Conservation (phyloP, 1,140 invertebrate species). For the Mesaphorura yosii region DNA sequence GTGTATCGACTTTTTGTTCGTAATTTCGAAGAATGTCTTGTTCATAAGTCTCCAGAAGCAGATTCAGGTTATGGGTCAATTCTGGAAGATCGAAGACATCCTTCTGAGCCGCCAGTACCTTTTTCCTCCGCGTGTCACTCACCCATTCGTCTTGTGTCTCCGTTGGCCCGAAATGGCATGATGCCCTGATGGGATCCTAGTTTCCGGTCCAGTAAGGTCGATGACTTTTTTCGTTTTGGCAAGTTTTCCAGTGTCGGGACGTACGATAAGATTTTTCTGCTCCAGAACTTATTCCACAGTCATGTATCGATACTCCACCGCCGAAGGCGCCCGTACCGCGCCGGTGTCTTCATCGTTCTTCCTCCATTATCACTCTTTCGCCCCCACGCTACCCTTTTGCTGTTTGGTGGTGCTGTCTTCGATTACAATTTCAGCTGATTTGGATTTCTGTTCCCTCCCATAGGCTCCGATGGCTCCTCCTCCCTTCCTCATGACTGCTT, state of each 20-base stretch:
- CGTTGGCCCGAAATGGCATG: conserved; percentile 66
- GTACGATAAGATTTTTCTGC: conserved; percentile 42
- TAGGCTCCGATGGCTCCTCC: conserved; percentile 83
- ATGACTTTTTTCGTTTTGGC: conserved; percentile 92
- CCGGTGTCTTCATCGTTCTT: conserved; percentile 4
- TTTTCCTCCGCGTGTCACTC: background rate
- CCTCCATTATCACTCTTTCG: conserved; percentile 24
- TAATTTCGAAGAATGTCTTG: conserved; percentile 82
- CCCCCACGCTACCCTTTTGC: background rate
- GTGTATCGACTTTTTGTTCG: conserved; percentile 65
- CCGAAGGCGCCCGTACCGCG: too few species aligned
- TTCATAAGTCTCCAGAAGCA: conserved; percentile 84
- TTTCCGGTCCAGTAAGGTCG: conserved; percentile 94
- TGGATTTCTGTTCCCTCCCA: conserved; percentile 53
- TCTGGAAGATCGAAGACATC: conserved; percentile 62
- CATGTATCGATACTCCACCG: conserved; percentile 65
- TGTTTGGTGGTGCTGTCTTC: conserved; percentile 38
- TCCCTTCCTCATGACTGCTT: conserved; percentile 81
- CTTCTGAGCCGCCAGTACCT: conserved; percentile 13
- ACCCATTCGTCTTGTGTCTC: conserved; percentile 43
- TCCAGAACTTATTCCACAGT: conserved; percentile 88
- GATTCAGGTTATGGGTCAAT: conserved; percentile 79
- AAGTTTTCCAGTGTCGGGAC: conserved; percentile 41
- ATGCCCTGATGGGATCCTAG: conserved; percentile 84
- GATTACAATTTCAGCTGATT: conserved; percentile 41